These are phyloP conservation scores for Suricata suricatta DNA, from an alignment of 2,113 vertebrate species.

Conservation along the genomic window DNA sequence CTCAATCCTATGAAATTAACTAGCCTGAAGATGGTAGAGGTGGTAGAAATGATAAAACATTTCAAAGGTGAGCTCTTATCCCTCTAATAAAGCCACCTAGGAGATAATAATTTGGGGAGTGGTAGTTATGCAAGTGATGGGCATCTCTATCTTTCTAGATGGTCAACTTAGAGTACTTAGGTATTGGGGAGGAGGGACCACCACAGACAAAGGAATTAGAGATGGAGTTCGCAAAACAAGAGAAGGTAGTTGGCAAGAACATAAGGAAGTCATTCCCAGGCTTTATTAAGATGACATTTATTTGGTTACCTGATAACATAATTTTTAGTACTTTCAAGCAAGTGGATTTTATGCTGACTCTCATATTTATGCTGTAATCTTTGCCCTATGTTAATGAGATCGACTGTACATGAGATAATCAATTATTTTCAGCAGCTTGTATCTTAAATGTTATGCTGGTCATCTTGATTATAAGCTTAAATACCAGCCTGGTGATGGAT, in stretches of 20 bases:
- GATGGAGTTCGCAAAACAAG: background rate
- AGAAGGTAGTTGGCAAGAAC: background rate
- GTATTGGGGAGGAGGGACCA: background rate
- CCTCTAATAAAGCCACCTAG: background rate
- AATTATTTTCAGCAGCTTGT: constrained; percentile 33
- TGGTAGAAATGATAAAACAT: background rate
- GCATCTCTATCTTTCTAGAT: background rate
- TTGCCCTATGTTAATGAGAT: constrained; percentile 24
- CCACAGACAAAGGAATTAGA: background rate
- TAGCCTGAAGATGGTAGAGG: background rate
- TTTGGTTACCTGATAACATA: background rate
- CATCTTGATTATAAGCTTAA: constrained; percentile 64
- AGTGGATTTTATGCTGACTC: constrained; percentile 39
- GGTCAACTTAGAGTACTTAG: background rate
- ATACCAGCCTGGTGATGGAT: constrained; percentile 46
- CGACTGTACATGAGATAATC: background rate
- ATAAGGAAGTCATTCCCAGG: background rate
- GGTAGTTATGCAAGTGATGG: background rate
- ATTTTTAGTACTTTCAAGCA: constrained; percentile 2
- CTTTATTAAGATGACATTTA: background rate
- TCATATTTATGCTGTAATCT: background rate
- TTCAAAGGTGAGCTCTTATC: background rate
- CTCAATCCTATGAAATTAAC: background rate
- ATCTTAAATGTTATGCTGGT: constrained; percentile 65
- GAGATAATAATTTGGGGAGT: background rate